Percentiles rank a stretch among this genome's conserved stretches.
Evolutionary conservation across 2,888 invertebrate species (phyloP).

Genomic region (Anarsia innoxiella): DNA sequence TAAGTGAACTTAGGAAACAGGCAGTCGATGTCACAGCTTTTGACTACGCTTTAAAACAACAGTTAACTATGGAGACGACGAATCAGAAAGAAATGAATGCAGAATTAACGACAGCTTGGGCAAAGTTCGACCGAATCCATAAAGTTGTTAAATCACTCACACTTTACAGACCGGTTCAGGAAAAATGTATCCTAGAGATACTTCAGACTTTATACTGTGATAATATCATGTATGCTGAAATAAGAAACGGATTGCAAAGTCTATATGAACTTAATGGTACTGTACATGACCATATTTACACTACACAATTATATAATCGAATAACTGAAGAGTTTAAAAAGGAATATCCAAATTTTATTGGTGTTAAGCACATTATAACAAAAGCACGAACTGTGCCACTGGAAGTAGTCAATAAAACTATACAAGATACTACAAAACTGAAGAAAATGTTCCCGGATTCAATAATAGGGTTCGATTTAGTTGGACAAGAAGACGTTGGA

Average conservation of each 20-base stretch:
- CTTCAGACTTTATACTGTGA: conserved; percentile 79
- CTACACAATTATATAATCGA: conserved; percentile 71
- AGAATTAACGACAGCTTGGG: conserved; percentile 77
- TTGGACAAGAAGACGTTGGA: conserved; percentile 86
- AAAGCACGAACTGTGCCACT: too few relatives aligned
- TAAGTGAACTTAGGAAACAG: conserved; percentile 59
- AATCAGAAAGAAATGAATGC: conserved; percentile 46
- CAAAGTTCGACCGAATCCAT: conserved; percentile 72
- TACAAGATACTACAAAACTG: conserved; percentile 55
- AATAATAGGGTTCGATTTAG: conserved; percentile 86
- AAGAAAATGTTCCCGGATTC: conserved; percentile 79
- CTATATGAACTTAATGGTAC: conserved; percentile 80
- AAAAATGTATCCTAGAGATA: conserved; percentile 77
- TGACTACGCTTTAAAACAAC: conserved; percentile 66
- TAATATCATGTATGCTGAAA: conserved; percentile 81
- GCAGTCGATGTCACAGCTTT: conserved; percentile 58
- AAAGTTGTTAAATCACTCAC: conserved; percentile 68
- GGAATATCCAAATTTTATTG: conserved; percentile 79
- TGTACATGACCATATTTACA: conserved; percentile 62
- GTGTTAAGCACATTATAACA: conserved; percentile 79
- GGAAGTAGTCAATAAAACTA: conserved; percentile 46
- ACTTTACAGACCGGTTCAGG: conserved; percentile 77
- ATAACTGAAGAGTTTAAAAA: conserved; percentile 73
- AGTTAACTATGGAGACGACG: conserved; percentile 71
- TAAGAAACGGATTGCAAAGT: conserved; percentile 75